Percentiles rank a stretch among this genome's conserved stretches.
These are phyloP conservation scores for Pollenia labialis DNA, from an alignment of 2,888 invertebrate genomes.

Conservation along the genomic window DNA sequence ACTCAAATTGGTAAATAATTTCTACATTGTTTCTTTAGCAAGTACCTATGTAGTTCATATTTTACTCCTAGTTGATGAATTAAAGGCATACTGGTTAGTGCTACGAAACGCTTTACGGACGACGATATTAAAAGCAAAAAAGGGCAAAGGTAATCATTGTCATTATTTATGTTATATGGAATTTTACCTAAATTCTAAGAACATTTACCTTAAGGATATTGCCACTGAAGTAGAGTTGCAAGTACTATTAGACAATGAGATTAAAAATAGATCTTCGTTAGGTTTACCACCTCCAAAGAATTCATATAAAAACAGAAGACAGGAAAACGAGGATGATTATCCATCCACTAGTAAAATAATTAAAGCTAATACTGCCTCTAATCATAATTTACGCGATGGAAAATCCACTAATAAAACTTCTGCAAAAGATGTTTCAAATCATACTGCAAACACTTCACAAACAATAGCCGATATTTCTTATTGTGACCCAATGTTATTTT, in stretches of 20 bases:
- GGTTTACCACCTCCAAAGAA: background rate
- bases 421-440: no score
- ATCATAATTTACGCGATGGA: no score
- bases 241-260: background rate
- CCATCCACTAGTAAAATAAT: background rate
- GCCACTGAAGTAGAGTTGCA: slow-evolving; percentile 46
- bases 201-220: background rate
- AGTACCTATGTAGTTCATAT: no score
- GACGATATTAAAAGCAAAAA: background rate
- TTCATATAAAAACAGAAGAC: background rate
- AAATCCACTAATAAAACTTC: no score
- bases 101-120: background rate
- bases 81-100: background rate
- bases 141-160: slow-evolving; percentile 74
- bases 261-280: background rate
- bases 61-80: background rate
- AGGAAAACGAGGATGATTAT: background rate
- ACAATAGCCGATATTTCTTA: no score
- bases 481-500: slow-evolving; percentile 17
- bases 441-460: no score
- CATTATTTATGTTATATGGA: background rate
- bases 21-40: no score
- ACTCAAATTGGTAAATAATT: slow-evolving; percentile 76
- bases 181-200: background rate
- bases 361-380: background rate